phyloP scores from a whole-genome alignment of 2,113 vertebrate genomes.

The Bagarius yarrelli region DNA sequence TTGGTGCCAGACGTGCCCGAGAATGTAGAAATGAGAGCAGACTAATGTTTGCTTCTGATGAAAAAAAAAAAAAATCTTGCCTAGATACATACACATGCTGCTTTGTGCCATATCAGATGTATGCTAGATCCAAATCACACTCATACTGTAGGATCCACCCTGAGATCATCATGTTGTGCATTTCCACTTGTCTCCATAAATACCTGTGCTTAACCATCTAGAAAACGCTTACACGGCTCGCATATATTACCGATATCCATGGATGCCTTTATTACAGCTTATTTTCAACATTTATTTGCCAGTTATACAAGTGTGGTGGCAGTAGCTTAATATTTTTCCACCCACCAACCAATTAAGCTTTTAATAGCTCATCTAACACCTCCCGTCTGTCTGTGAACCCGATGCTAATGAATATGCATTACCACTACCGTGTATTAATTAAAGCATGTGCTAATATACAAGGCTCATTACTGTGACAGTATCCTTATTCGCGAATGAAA shows the following conservation, averaged over 20 bases:
- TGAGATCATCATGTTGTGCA: background rate
- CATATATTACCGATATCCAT: background rate
- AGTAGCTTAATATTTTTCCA: conserved; percentile 31
- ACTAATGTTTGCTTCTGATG: conserved; percentile 23
- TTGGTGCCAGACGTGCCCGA: conserved; percentile 28
- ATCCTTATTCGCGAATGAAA: background rate
- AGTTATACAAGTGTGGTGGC: conserved; percentile 26
- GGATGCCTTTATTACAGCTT: background rate
- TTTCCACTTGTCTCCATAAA: background rate
- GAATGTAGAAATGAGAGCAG: conserved; percentile 3
- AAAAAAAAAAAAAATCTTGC: background rate
- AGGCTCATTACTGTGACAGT: conserved; percentile 33
- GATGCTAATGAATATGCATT: conserved; percentile 37
- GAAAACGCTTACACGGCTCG: background rate
- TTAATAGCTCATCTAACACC: conserved; percentile 40
- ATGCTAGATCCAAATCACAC: conserved; percentile 7
- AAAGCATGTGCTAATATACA: conserved; percentile 24
- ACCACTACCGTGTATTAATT: conserved; percentile 32
- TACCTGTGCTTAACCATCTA: conserved; percentile 1
- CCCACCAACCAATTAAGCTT: conserved; percentile 41
- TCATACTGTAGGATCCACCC: background rate
- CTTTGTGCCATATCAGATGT: conserved; percentile 35
- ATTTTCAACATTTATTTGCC: conserved; percentile 16
- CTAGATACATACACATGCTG: conserved; percentile 23
- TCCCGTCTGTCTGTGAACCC: background rate